Evolutionary conservation across 2,888 invertebrate genomes (phyloP).

Genomic region (Melinaea menophilus): DNA sequence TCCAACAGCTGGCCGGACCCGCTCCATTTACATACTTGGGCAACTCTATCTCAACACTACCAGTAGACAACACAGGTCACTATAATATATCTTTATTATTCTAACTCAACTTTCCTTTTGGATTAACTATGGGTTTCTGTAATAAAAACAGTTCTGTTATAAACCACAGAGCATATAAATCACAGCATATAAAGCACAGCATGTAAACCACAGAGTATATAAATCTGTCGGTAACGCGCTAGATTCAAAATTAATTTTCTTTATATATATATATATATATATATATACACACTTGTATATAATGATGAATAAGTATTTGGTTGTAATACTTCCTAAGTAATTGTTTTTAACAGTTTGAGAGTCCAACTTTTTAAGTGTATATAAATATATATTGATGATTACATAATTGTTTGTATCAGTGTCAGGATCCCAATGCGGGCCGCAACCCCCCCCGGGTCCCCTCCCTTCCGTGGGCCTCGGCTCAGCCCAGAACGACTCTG

Average conservation of each 20-base stretch:
- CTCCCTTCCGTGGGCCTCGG: constrained; percentile 44
- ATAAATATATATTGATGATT: neutral
- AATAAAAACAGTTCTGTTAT: too few relatives aligned
- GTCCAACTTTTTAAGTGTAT: neutral
- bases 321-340: too few relatives aligned
- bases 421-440: constrained; percentile 56
- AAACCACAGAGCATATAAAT: too few relatives aligned
- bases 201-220: too few relatives aligned
- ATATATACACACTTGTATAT: too few relatives aligned
- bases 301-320: too few relatives aligned
- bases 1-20: constrained; percentile 67
- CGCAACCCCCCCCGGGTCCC: constrained; percentile 44
- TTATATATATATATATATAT: too few relatives aligned
- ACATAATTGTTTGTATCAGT: constrained; percentile 20
- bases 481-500: constrained; percentile 44
- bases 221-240: too few relatives aligned
- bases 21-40: constrained; percentile 67
- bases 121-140: neutral
- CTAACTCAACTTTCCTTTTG: neutral
- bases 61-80: constrained; percentile 54
- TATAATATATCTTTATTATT: neutral
- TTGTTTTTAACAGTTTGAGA: too few relatives aligned
- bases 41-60: constrained; percentile 53
- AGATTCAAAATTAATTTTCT: too few relatives aligned
- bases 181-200: too few relatives aligned